Evolutionary conservation across 2,888 invertebrate genomes (phyloP), one percentile per base, ranked within the genome.

Genomic region (Plebejus anna): DNA sequence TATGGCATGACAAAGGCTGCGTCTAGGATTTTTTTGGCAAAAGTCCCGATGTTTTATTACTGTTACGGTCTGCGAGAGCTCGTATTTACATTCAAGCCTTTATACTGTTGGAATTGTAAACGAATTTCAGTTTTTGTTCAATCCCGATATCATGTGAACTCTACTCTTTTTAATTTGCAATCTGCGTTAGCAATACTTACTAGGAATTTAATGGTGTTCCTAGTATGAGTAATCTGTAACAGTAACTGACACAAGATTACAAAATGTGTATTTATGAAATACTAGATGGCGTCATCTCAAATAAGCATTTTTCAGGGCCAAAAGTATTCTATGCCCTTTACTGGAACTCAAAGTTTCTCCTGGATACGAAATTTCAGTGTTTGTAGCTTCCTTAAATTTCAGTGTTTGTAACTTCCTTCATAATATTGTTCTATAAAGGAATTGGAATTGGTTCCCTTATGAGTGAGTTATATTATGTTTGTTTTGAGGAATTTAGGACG

Each of bases 1-100:
- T 73, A 51, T 73, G 73, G 73, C 73, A 73, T 73, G 55, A 73
- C 73, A 73, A 73, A 73, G 73, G 73, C 55, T 28, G 47, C 55
- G 73, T 73, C 73, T 73, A 51, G 73, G 73, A 73, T 73, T 73
- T 73, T 73, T 73, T 55, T 73, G 73, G 73, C 73, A 73, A 55
- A 73, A 73, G 28, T 51, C 73, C 73, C 73, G 73, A 73, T 73
- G 73, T 73, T 73, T 42, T 72, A 72, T 72, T 72, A 72, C 72
- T 22, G 47, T 47, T 47, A 72, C 72, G 47, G 51, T 72, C 42
- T 72, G 22, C 22, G 47, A 72, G 47, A 22, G 13, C 66, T 11
- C 66, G 66, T 66, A 66, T 66, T 66, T 66, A 47, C 42, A 42
- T 42, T 71, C 71, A 22, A 42, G 38, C 71, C 71, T 71, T 71